These are phyloP conservation scores for Porphyrio hochstetteri DNA, from an alignment of 2,113 vertebrate genomes.

Conservation along the genomic window DNA sequence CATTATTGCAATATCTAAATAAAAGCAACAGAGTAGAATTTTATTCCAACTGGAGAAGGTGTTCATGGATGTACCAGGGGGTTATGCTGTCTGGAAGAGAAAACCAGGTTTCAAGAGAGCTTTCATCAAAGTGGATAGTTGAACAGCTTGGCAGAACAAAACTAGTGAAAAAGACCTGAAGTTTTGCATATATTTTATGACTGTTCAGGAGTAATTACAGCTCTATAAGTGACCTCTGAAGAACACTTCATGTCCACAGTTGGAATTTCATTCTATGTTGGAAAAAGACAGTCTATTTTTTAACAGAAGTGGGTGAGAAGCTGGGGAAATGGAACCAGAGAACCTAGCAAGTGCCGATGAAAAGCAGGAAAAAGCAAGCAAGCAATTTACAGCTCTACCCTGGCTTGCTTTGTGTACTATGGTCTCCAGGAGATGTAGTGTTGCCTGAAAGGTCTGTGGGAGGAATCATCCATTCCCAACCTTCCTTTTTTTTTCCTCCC, in stretches of 20 bases:
- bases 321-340: background rate
- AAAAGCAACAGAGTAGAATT: background rate
- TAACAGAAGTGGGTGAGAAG: background rate
- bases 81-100: accelerated
- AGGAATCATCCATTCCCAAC: background rate
- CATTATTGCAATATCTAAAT: background rate
- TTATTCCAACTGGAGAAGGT: background rate
- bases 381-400: background rate
- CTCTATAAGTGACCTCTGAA: background rate
- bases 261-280: background rate
- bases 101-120: background rate
- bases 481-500: background rate
- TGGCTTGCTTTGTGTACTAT: background rate
- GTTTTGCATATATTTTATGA: background rate
- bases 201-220: background rate
- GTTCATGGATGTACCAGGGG: background rate
- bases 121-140: background rate
- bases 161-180: background rate
- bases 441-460: background rate
- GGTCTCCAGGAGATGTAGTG: background rate
- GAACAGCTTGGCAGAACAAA: background rate
- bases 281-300: background rate
- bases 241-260: background rate
- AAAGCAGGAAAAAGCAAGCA: background rate
- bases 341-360: background rate